A percentile compares a stretch with the other conserved stretches of the same genome.
phyloP scores from a whole-genome alignment of 2,113 vertebrate species.

The Spea bombifrons region DNA sequence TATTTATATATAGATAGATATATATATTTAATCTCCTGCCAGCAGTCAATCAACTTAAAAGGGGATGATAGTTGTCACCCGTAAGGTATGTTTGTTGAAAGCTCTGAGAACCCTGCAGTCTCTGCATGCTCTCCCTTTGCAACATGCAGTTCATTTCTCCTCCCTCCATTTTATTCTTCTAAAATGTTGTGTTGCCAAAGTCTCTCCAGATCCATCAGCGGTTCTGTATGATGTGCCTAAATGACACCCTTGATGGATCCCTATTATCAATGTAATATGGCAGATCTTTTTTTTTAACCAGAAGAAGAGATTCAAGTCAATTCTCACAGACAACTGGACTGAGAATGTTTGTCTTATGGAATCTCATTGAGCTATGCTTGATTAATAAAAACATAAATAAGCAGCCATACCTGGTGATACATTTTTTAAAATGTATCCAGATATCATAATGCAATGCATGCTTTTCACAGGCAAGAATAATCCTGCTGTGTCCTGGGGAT shows the following conservation, averaged over 20 bases:
- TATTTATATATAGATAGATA: too few relatives aligned
- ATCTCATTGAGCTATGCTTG: neutral
- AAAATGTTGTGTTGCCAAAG: neutral
- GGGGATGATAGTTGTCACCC: neutral
- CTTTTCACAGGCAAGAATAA: conserved; percentile 28
- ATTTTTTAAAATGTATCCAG: neutral
- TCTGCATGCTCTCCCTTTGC: conserved; percentile 50
- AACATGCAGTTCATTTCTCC: conserved; percentile 32
- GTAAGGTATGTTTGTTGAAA: neutral
- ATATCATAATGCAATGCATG: conserved; percentile 32
- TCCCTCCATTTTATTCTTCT: neutral
- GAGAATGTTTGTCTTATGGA: too few relatives aligned
- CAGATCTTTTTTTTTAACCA: too few relatives aligned
- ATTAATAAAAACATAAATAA: neutral
- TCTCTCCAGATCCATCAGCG: neutral
- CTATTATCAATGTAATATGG: too few relatives aligned
- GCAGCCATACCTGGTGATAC: neutral
- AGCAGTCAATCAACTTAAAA: conserved; percentile 13
- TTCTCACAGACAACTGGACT: too few relatives aligned
- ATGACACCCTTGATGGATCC: neutral
- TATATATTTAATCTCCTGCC: conserved; percentile 12
- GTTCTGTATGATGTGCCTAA: neutral
- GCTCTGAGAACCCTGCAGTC: neutral
- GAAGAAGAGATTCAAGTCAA: too few relatives aligned
- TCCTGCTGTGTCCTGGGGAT: neutral